Evolutionary conservation across 2,888 invertebrate species (phyloP).

Genomic region (Drosophila hamatofila): DNA sequence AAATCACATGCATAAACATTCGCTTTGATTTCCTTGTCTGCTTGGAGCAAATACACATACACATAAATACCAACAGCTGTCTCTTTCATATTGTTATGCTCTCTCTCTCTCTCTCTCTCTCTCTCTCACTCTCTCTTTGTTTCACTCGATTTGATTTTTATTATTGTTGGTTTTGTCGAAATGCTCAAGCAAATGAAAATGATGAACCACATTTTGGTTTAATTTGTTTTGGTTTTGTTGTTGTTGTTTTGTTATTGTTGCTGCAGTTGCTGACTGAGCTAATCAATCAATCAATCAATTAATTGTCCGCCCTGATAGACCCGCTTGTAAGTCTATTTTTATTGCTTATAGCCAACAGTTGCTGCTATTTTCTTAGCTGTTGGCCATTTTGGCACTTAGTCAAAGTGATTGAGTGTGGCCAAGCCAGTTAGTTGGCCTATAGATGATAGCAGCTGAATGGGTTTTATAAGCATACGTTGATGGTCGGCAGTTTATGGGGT

Average conservation of each 20-base stretch:
- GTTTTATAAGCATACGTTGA: not conserved
- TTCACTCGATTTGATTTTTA: slow-evolving; percentile 25
- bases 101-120: not conserved
- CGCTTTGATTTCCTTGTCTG: slow-evolving; percentile 46
- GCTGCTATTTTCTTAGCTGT: slow-evolving; percentile 49
- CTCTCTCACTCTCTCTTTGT: not conserved
- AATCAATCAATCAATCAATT: slow-evolving; percentile 80
- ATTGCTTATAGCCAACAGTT: slow-evolving; percentile 68
- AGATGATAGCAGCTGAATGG: slow-evolving; percentile 17
- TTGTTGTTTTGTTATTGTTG: slow-evolving; percentile 8
- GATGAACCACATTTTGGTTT: slow-evolving; percentile 55
- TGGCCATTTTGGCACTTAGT: slow-evolving; percentile 60
- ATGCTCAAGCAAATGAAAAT: slow-evolving; percentile 70
- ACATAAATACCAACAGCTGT: not conserved
- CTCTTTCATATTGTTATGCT: not conserved
- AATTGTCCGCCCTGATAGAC: slow-evolving; percentile 54
- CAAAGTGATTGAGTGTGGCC: slow-evolving; percentile 51
- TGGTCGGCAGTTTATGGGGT: not conserved
- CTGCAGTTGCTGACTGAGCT: slow-evolving; percentile 34
- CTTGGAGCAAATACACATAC: not conserved
- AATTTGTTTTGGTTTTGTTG: slow-evolving; percentile 34
- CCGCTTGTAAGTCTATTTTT: slow-evolving; percentile 60
- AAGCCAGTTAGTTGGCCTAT: slow-evolving; percentile 12
- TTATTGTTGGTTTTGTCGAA: slow-evolving; percentile 28
- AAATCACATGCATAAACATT: slow-evolving; percentile 66